Evolutionary conservation across 2,888 invertebrate species (phyloP), one percentile per base, ranked within the genome.

Genomic region (Scaptomyza parva): DNA sequence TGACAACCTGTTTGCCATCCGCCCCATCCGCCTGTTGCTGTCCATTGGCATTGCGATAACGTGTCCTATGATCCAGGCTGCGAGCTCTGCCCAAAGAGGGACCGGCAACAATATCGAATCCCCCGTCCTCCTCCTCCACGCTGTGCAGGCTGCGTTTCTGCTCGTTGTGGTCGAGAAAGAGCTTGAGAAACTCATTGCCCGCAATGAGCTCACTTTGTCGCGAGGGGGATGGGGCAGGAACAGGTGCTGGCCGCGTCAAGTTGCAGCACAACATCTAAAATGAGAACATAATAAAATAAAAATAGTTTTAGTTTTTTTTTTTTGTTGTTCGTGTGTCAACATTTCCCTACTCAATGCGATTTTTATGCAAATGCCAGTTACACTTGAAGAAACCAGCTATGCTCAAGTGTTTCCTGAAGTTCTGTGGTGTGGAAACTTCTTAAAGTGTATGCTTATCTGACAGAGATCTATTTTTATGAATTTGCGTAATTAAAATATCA

Each of bases 111-210:
- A 22, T n/a, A 43, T 64, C 73, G 45, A 71, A 72, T 9, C 87
- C 78, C 57, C 87, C 78, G 55, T 88, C 89, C 2, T 66, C 71
- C 9, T 87, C 78, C 58, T 88, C 89, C 1, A 65, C 71, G 67
- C 78, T 88, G 63, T 84, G 82, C 47, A 85, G 70, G 50, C 76
- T 88, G 22, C 80, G 78, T 43, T 88, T 87, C 58, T 86, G 73
- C 33, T 88, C 85, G 62, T 89, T 89, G 57, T 86, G 89, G 33
- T 88, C 88, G 53, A 91, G 84, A 58, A 90, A 89, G 57, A 91
- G 65, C 64, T 91, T 91, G 28, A 91, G 85, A 74, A 91, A 91
- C 76, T 91, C 91, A 83, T 90, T 89, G 61, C 91, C 91, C 62
- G 89, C 89, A 70, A 91, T 91, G 78, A 91, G 83, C 76, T 91